These are phyloP conservation scores for Exephanes ischioxanthus DNA, from an alignment of 2,888 invertebrate genomes.

Conservation along the genomic window DNA sequence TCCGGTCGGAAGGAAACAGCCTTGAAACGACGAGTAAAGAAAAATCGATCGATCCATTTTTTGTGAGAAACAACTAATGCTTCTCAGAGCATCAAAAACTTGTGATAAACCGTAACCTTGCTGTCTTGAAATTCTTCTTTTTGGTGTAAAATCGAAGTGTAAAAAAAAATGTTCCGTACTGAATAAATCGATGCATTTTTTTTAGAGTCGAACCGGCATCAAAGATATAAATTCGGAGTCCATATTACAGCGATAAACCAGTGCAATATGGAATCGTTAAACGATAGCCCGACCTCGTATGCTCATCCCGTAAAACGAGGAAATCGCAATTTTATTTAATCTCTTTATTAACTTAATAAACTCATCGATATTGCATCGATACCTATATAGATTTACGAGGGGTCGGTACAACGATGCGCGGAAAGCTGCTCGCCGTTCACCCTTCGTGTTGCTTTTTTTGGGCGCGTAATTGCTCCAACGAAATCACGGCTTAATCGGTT, in stretches of 20 bases:
- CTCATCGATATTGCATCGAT: slow-evolving; percentile 47
- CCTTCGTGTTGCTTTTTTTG: slow-evolving; percentile 7
- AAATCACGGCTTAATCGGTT: slow-evolving; percentile 13
- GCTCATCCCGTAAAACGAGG: slow-evolving; percentile 20
- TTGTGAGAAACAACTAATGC: neutral
- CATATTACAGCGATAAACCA: slow-evolving; percentile 47
- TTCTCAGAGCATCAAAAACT: neutral
- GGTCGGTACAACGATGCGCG: neutral
- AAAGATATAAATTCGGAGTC: slow-evolving; percentile 30
- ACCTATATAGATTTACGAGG: neutral
- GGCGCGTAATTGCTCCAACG: slow-evolving; percentile 10
- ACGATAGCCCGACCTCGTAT: slow-evolving; percentile 1
- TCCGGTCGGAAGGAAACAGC: neutral
- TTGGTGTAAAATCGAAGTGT: neutral
- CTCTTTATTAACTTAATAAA: slow-evolving; percentile 56
- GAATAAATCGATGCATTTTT: neutral
- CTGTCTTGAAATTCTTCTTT: neutral
- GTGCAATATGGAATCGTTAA: slow-evolving; percentile 33
- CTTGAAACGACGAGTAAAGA: neutral
- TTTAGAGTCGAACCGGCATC: slow-evolving; percentile 25
- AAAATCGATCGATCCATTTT: neutral
- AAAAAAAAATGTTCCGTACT: neutral
- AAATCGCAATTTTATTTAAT: slow-evolving; percentile 50
- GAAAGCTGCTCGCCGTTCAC: slow-evolving; percentile 3
- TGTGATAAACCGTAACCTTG: neutral